Evolutionary conservation across 2,888 invertebrate genomes (phyloP), one percentile per base, ranked within the genome.

Genomic region (Parnassius orleans): DNA sequence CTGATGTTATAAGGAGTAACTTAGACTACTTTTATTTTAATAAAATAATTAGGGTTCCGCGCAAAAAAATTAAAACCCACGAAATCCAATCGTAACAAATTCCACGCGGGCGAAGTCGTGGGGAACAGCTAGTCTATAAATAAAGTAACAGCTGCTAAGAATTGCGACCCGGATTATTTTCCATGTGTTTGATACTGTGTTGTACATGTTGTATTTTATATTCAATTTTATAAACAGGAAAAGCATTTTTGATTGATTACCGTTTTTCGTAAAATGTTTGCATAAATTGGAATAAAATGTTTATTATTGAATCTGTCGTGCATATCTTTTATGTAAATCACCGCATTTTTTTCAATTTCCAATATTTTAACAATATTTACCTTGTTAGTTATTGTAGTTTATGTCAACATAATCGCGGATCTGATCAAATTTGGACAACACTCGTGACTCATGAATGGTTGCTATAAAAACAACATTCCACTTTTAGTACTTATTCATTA

Each of bases 311-410:
- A 62, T 60, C 57, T 48, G 33, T 43, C 54, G 48, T 61, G 52
- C 50, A 52, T 57, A 52, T 44, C 53, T 59, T n/a, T 9, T 56
- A 62, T 63, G 59, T 24, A 64, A 58, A 48, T 66, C 48, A 61
- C 61, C 57, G 61, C 53, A 59, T 62, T 65, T 62, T 55, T 60
- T 33, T 52, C 56, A 62, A 51, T 52, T 60, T 33, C 15, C 14
- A 12, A 10, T 9, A 46, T n/a, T 15, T 5, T 57, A 51, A 51
- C n/a, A 42, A 51, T 57, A 44, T 57, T 51, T 57, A 15, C 43
- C 51, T 51, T 24, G 19, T 11, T 19, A 19, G 52, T 52, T 46
- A 19, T 47, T 33, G 12, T 10, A 10, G 15, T 53, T 9, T 11
- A 46, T 33, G 14, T 41, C 19, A 9, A 43, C 9, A 1, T 51